Percentiles rank a stretch among this genome's conserved stretches.
These are phyloP conservation scores for Synanthedon vespiformis DNA, from an alignment of 2,888 invertebrate species.

Conservation along the genomic window DNA sequence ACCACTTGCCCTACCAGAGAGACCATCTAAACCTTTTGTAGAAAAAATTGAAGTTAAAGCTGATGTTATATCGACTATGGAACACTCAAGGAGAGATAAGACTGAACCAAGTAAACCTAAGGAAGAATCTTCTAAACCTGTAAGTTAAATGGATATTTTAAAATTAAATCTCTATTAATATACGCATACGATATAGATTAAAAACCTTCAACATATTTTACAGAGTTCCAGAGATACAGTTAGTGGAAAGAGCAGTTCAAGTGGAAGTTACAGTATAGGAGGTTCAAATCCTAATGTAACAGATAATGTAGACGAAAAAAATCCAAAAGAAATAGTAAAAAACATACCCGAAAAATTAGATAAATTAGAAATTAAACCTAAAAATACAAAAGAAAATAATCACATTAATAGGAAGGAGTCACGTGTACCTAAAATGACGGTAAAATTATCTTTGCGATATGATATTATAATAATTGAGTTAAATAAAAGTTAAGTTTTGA, in stretches of 20 bases:
- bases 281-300: slow-evolving; percentile 60
- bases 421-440: slow-evolving; percentile 54
- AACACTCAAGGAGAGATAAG: slow-evolving; percentile 57
- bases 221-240: slow-evolving; percentile 39
- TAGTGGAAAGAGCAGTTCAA: slow-evolving; percentile 64
- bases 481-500: background rate
- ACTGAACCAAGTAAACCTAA: slow-evolving; percentile 53
- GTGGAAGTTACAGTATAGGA: slow-evolving; percentile 63
- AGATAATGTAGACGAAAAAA: slow-evolving; percentile 36
- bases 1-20: slow-evolving; percentile 55
- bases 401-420: slow-evolving; percentile 38
- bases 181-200: too few relatives aligned
- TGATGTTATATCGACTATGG: slow-evolving; percentile 40
- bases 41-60: slow-evolving; percentile 58
- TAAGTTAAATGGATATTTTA: slow-evolving; percentile 12
- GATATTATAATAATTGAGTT: background rate
- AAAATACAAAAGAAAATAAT: slow-evolving; percentile 28
- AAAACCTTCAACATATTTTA: slow-evolving; percentile 8
- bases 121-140: slow-evolving; percentile 37
- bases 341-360: slow-evolving; percentile 32
- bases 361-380: slow-evolving; percentile 22
- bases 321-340: slow-evolving; percentile 32
- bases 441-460: slow-evolving; percentile 11
- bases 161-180: background rate
- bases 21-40: slow-evolving; percentile 35